Base-by-base conservation (phyloP, 2,888 invertebrate genomes). In the Phaonia tiefii region DNA sequence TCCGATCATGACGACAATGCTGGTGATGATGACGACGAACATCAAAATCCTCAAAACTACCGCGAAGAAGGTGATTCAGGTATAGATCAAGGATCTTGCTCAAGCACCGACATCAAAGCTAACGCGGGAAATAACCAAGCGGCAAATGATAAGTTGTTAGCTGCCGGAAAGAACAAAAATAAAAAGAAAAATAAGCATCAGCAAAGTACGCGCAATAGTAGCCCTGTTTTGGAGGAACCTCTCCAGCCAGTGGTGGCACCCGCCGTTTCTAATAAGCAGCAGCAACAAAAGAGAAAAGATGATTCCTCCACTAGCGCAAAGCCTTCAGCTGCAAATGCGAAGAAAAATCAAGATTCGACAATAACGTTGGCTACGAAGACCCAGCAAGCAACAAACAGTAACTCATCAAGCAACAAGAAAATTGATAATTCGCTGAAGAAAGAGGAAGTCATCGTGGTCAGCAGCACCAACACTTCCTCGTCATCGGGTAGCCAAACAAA, bases 1-100 rank as follows among this genome's bases (percentile, higher is more conserved):
- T 84, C 83, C 31, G 82, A 79, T 22, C 84, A 84, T 0, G 83
- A 83, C 13, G 81, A 80, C 51, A 77, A 80, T 54, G 76, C 37
- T n/a, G 85, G 86, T 42, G 91, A 91, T 84, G 92, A 92, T 54
- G 92, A 92, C 84, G 91, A 91, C 1, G 83, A 88, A 90, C 84
- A 83, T 8, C 86, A 84, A 39, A 85, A 85, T 72, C 86, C 86
- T 51, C 86, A 88, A 84, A 89, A 89, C 5, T 94, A 94, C 85
- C 94, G 95, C 87, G 97, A 97, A 89, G 97, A 97, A 89, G 96
- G 96, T 26, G 96, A 96, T 91, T 96, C 96, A 85, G 97, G 97
- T 83, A 96, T 97, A 86, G 97, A 97, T 90, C 96, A 97, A 92
- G 97, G 96, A 60, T 96, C 96, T 78, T 97, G 96, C 90, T 96